A percentile compares a stretch with the other conserved stretches of the same genome.
phyloP scores from a whole-genome alignment of 2,797 vertebrate genomes.

The Melanotaenia nigrans region DNA sequence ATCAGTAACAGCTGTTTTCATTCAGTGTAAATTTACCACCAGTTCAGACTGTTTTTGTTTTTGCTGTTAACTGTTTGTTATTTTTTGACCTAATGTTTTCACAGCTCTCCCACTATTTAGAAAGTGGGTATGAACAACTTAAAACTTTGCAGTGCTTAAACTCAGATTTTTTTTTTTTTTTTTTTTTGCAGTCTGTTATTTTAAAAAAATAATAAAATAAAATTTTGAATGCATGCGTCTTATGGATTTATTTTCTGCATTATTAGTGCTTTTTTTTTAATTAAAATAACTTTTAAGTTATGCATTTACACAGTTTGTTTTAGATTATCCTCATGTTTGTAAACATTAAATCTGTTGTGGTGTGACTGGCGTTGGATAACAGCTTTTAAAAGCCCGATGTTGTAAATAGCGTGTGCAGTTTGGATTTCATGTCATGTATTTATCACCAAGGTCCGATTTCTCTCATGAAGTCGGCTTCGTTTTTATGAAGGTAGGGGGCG shows the following conservation, averaged over 20 bases:
- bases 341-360: too few species aligned
- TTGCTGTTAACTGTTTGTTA: not conserved
- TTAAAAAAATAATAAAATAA: not conserved
- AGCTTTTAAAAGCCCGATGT: not conserved
- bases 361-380: not conserved
- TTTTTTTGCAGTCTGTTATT: not conserved
- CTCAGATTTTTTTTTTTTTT: not conserved
- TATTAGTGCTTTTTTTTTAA: not conserved
- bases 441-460: not conserved
- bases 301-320: too few species aligned
- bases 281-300: too few species aligned
- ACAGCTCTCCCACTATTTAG: not conserved
- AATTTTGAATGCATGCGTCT: not conserved
- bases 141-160: not conserved
- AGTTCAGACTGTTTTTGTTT: not conserved
- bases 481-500: conserved; percentile 57
- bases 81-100: not conserved
- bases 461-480: conserved; percentile 1
- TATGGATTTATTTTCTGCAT: not conserved
- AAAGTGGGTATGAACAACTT: not conserved
- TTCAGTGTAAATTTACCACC: not conserved
- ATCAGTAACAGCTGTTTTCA: conserved; percentile 1
- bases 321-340: too few species aligned
- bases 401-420: not conserved
- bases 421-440: not conserved